These are phyloP conservation scores for Euphydryas editha DNA, from an alignment of 2,888 invertebrate genomes.

Conservation along the genomic window DNA sequence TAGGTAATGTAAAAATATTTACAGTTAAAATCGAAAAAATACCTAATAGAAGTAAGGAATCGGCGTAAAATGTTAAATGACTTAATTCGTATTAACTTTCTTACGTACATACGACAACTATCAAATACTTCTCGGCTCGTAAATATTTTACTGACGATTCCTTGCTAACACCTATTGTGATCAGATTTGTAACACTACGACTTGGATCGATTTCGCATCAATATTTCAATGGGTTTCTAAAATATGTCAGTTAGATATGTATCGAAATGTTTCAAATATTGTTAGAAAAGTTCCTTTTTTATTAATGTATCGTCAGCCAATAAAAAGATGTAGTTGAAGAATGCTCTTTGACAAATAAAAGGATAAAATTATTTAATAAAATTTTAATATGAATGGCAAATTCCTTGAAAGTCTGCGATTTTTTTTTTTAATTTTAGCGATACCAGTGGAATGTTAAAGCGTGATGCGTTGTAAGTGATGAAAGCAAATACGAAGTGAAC, in stretches of 20 bases:
- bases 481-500: conserved; percentile 65
- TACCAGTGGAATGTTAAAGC: conserved; percentile 16
- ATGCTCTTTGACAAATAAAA: conserved; percentile 1
- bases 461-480: conserved; percentile 42
- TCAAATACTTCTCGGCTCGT: conserved; percentile 55
- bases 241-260: background rate
- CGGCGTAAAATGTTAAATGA: conserved; percentile 2
- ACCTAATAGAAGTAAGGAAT: background rate
- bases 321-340: background rate
- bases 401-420: background rate
- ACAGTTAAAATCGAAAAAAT: too few species aligned
- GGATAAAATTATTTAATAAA: background rate
- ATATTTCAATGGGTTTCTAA: conserved; percentile 57
- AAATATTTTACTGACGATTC: conserved; percentile 77
- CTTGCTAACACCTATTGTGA: conserved; percentile 65
- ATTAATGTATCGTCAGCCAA: background rate
- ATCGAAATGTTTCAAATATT: conserved; percentile 8
- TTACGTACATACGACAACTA: conserved; percentile 60
- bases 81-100: conserved; percentile 40
- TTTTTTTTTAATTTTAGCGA: conserved; percentile 8
- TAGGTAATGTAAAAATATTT: too few species aligned
- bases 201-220: conserved; percentile 66
- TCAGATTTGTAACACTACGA: conserved; percentile 63
- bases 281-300: background rate
- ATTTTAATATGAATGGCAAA: background rate